Evolutionary conservation across 2,888 invertebrate genomes (phyloP), one percentile per base, ranked within the genome.

Genomic region (Ganaspis brasiliensis): DNA sequence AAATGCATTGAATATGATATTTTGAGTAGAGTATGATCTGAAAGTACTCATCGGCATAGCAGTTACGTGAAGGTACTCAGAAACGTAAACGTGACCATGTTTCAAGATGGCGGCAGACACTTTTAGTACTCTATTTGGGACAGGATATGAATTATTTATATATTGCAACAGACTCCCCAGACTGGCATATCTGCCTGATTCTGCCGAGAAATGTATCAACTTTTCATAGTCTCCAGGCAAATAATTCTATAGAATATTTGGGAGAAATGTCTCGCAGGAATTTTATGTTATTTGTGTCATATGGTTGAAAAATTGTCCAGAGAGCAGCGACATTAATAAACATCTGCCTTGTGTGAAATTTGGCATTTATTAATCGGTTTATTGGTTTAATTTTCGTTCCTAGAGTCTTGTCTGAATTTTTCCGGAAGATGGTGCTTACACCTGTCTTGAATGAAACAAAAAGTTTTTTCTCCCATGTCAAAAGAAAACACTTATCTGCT

Each of bases 121-220:
- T 67, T 67, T 67, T 67, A 67, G 67, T 67, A 45, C 67, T 67
- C 67, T n/a, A 67, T 67, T 67, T 45, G 67, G 21, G 40, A 67
- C 67, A 26, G 40, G 45, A 12, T 24, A 45, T 67, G 67, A 67
- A 67, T 67, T 67, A 67, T 67, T 67, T 67, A 67, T 67, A 67
- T 24, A 45, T 24, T 67, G 67, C 45, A 67, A 67, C 67, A 67
- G 21, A 67, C 24, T 67, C 67, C 21, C n/a, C 14, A 67, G 67
- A 40, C 67, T 67, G 21, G 14, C 57, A 1, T 31, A 8, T 2
- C 31, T 26, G 24, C 40, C 67, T 24, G 67, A 67, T 67, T 67
- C 67, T 45, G 45, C 40, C 40, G 0, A 67, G 40, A 37, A 67
- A 67, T 45, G 40, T n/a, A 67, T 67, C 45, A 8, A 67, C 45